Conservation (phyloP, 2,888 invertebrate species). For the Caenorhabditis zanzibari region DNA sequence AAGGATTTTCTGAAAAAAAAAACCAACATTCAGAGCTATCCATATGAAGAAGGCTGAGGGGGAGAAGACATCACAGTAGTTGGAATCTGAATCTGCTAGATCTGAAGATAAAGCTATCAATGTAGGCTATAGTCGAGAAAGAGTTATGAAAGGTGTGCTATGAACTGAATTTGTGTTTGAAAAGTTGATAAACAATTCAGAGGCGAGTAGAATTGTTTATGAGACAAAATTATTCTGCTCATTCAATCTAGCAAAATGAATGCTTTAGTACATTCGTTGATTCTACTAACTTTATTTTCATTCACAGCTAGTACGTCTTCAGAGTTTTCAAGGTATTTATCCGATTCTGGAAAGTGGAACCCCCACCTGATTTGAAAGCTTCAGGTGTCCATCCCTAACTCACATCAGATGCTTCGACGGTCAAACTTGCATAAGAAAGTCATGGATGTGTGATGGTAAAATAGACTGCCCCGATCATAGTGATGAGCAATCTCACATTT, state of each 20-base stretch:
- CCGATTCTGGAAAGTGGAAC: not conserved
- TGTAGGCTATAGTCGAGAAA: no score
- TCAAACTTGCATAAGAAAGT: slow-evolving; percentile 69
- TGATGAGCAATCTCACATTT: slow-evolving; percentile 69
- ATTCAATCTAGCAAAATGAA: not conserved
- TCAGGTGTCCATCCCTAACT: slow-evolving; percentile 61
- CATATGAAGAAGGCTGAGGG: no score
- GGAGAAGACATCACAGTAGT: no score
- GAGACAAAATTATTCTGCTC: not conserved
- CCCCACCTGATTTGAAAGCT: no score
- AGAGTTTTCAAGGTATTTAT: slow-evolving; percentile 7
- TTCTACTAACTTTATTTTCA: not conserved
- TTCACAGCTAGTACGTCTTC: not conserved
- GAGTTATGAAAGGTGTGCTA: no score
- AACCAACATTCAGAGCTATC: no score
- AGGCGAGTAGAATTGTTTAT: not conserved
- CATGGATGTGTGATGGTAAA: slow-evolving; percentile 75
- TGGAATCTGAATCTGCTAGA: no score
- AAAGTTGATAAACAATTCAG: no score
- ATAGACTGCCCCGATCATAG: slow-evolving; percentile 73
- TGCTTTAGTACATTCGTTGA: not conserved
- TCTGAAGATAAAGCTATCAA: no score
- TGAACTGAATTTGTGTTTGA: no score
- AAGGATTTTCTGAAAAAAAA: no score
- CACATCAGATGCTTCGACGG: slow-evolving; percentile 69